A percentile compares a stretch with the other conserved stretches of the same genome.
phyloP scores from a whole-genome alignment of 1,140 invertebrate species.

The Artemia franciscana region DNA sequence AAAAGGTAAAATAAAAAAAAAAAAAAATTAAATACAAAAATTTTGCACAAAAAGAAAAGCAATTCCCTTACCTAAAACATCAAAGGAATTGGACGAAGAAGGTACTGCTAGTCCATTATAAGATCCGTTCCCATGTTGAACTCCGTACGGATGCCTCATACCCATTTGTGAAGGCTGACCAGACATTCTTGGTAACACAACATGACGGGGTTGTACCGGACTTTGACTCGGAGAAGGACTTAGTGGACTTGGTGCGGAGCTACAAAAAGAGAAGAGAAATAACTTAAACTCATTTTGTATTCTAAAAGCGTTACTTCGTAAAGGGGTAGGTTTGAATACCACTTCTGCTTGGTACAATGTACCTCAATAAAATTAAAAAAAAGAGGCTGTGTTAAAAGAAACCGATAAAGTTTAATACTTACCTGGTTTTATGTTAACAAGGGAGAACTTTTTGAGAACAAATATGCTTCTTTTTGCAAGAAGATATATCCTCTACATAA shows the following conservation, averaged over 20 bases:
- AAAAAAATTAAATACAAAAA: too few relatives aligned
- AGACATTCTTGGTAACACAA: constrained; percentile 14
- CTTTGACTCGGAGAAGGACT: constrained; percentile 47
- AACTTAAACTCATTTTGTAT: not conserved
- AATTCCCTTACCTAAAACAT: not conserved
- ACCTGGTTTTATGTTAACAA: too few relatives aligned
- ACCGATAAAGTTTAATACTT: too few relatives aligned
- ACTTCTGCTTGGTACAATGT: too few relatives aligned
- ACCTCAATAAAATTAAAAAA: too few relatives aligned
- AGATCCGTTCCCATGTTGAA: not conserved
- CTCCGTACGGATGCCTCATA: not conserved
- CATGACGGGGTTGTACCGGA: constrained; percentile 37
- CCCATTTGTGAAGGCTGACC: constrained; percentile 4
- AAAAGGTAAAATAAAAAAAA: not conserved
- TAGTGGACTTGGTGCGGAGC: constrained; percentile 15
- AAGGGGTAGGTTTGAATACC: constrained; percentile 27
- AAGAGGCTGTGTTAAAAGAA: too few relatives aligned
- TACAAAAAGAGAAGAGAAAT: constrained; percentile 16
- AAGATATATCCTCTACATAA: too few relatives aligned
- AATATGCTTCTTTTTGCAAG: too few relatives aligned
- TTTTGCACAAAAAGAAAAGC: too few relatives aligned
- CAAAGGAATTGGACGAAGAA: not conserved
- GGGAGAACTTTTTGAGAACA: too few relatives aligned
- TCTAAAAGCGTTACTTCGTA: constrained; percentile 25
- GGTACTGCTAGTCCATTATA: not conserved